phyloP scores from a whole-genome alignment of 2,113 vertebrate species.

The Neogale vison region DNA sequence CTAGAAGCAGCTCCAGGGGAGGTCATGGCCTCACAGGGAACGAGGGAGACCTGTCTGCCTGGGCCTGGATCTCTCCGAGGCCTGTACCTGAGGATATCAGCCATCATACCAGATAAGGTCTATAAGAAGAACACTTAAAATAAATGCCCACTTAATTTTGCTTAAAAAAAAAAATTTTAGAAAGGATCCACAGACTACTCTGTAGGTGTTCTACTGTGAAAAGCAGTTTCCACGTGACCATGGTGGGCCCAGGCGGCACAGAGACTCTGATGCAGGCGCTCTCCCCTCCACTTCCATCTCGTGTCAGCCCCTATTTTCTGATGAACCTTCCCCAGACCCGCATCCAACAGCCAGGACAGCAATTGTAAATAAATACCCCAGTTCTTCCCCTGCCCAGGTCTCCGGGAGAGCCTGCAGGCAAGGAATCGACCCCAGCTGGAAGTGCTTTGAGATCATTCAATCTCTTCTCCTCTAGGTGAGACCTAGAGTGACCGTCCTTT shows the following conservation, averaged over 20 bases:
- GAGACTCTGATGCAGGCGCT: not conserved
- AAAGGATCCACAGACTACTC: not conserved
- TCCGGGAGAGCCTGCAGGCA: not conserved
- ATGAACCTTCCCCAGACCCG: not conserved
- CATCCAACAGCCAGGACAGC: not conserved
- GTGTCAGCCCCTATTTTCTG: not conserved
- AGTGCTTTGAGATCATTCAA: not conserved
- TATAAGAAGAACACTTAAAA: not conserved
- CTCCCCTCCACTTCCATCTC: not conserved
- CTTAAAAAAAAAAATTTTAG: not conserved
- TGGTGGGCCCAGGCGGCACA: not conserved
- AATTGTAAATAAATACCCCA: not conserved
- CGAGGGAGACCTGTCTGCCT: not conserved
- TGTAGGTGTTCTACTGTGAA: not conserved
- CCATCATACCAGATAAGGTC: not conserved
- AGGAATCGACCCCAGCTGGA: not conserved
- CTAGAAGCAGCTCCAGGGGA: not conserved
- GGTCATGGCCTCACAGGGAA: not conserved
- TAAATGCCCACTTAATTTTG: slow-evolving; percentile 30
- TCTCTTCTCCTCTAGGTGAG: not conserved
- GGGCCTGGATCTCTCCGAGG: not conserved
- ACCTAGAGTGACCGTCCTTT: not conserved
- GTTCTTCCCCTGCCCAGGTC: not conserved
- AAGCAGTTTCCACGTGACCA: not conserved
- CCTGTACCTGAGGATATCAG: not conserved